Evolutionary conservation across 2,797 vertebrate genomes (phyloP), one percentile per base, ranked within the genome.

Genomic region (Ceyx erithaca): DNA sequence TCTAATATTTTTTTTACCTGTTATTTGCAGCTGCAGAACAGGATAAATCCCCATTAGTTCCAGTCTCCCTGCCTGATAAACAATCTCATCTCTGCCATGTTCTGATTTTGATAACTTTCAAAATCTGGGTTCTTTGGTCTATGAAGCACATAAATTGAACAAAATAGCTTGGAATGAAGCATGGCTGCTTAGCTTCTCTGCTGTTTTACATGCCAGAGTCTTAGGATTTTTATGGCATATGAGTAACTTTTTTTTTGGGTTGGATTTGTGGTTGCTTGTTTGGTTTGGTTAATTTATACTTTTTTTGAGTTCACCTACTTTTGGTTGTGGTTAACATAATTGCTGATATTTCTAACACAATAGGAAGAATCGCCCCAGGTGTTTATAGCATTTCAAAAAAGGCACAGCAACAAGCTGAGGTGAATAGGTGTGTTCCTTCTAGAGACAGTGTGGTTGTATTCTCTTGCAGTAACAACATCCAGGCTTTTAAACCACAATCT

Each of bases 1-100:
- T 94, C 93, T 93, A 92, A 89, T 95, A 71, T 66, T 80, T 89
- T 92, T 95, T 96, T 94, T 85, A 95, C 85, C 66, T 85, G 86
- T 93, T 93, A 92, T 94, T 94, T 96, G 85, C 89, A 91, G 89
- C 87, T 95, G 89, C 91, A 94, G 71, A 94, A 73, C 80, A 94
- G 86, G 92, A 85, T 92, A 87, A 95, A 93, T 93, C 85, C 79
- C 73, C 76, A 86, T 89, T 86, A 78, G 75, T 91, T 95, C 73
- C 87, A 86, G 73, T 73, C 86, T 91, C 54, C 14, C 37, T 2
- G 55, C 69, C 90, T 94, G 86, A 90, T 88, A 92, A 94, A 94
- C 86, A 85, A 28, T 94, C 69, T 92, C 52, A 83, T 96, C 79
- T 79, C 71, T 83, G 37, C 84, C 19, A 28, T 66, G 25, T 94